Evolutionary conservation across 2,113 vertebrate species (phyloP).

Genomic region (Paradoxurus hermaphroditus): DNA sequence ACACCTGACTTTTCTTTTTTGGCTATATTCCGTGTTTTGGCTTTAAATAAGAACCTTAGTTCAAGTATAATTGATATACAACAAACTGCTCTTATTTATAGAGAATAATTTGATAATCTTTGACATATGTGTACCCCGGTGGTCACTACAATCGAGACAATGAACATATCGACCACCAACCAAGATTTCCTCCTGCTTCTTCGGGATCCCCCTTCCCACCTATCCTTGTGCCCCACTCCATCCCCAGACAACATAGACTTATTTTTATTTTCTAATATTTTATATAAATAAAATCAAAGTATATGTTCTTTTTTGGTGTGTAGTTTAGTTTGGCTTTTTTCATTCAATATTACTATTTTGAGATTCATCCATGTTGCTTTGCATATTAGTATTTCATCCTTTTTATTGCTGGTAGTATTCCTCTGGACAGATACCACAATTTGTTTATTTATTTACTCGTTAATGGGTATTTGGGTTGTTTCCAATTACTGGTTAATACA

Average conservation of each 20-base stretch:
- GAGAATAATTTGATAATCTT: neutral
- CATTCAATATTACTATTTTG: neutral
- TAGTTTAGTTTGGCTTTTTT: neutral
- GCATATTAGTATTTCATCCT: neutral
- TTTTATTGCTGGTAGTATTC: neutral
- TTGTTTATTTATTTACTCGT: neutral
- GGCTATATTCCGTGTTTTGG: neutral
- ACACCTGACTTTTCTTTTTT: neutral
- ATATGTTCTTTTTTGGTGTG: neutral
- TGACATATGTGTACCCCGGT: neutral
- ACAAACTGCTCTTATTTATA: neutral
- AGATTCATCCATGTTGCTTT: neutral
- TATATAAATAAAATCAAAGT: neutral
- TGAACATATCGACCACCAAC: neutral
- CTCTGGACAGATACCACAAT: neutral
- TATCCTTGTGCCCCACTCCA: neutral
- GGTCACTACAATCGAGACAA: neutral
- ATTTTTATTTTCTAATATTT: slow-evolving; percentile 5
- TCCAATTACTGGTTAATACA: neutral
- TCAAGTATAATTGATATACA: neutral
- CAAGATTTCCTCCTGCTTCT: neutral
- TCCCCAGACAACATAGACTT: neutral
- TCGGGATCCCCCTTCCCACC: neutral
- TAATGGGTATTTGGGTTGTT: neutral
- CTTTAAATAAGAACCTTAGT: neutral